Conservation (phyloP, 2,113 vertebrate species). For the Sylvietta virens region DNA sequence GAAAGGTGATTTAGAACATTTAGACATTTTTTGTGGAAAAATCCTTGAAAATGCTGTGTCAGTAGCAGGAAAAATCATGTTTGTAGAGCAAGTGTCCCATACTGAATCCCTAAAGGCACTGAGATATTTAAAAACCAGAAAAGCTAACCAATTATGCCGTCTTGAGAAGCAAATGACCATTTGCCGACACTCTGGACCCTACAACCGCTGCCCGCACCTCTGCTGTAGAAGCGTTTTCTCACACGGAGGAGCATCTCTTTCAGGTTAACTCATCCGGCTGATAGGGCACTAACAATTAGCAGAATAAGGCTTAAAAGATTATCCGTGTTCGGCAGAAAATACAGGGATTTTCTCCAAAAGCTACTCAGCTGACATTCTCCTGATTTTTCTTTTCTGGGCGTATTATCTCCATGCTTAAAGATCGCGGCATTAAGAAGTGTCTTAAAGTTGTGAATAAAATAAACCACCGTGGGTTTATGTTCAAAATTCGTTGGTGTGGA, state of each 20-base stretch:
- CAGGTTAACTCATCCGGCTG: constrained; percentile 19
- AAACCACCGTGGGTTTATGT: not conserved
- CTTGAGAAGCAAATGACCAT: not conserved
- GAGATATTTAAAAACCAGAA: not conserved
- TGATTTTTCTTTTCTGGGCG: not conserved
- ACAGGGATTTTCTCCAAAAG: not conserved
- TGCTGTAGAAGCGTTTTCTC: not conserved
- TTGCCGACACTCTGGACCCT: not conserved
- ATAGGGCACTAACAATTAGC: not conserved
- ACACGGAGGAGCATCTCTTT: not conserved
- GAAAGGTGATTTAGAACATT: not conserved
- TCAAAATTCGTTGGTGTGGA: not conserved
- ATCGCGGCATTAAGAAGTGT: not conserved
- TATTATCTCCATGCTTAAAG: not conserved
- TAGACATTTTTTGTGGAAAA: not conserved
- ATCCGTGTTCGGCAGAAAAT: not conserved
- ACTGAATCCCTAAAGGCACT: not conserved
- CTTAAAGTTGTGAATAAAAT: not conserved
- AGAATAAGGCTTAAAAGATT: not conserved
- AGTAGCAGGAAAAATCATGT: not conserved
- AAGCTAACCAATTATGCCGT: not conserved
- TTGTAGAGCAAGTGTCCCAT: not conserved
- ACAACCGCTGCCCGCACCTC: not conserved
- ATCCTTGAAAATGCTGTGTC: not conserved
- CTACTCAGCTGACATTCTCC: not conserved